Conservation (phyloP, 1,140 invertebrate species). For the Andrena cerasifolii region DNA sequence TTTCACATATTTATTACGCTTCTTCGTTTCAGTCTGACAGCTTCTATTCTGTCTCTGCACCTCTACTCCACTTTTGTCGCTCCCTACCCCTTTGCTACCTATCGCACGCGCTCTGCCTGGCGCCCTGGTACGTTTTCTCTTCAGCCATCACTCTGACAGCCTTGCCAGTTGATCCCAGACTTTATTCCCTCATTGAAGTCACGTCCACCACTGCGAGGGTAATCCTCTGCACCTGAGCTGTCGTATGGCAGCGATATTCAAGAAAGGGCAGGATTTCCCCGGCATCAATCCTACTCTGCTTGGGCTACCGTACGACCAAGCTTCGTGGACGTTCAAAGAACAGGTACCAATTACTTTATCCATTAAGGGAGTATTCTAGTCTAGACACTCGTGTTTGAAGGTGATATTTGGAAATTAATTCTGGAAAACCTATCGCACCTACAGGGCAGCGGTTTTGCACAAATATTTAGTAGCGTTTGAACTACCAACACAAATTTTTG, state of each 20-base stretch:
- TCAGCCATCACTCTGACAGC: background rate
- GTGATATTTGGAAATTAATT: too few relatives aligned
- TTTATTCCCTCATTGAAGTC: conserved; percentile 12
- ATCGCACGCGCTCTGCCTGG: background rate
- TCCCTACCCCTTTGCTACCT: too few relatives aligned
- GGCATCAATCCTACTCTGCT: background rate
- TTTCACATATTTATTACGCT: background rate
- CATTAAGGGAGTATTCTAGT: too few relatives aligned
- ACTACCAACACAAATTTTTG: too few relatives aligned
- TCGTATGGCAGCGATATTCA: background rate
- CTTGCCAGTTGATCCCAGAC: background rate
- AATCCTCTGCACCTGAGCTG: background rate
- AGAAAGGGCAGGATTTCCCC: background rate
- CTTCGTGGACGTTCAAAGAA: too few relatives aligned
- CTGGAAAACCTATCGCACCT: too few relatives aligned
- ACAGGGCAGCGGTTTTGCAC: too few relatives aligned
- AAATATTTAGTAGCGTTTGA: too few relatives aligned
- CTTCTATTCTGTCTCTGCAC: background rate
- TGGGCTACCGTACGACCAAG: too few relatives aligned
- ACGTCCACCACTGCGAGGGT: background rate
- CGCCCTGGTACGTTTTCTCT: background rate
- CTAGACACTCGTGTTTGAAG: too few relatives aligned
- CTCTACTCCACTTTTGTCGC: background rate
- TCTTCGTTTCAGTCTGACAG: background rate
- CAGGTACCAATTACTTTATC: too few relatives aligned